Base-by-base conservation (phyloP, 92 coral and sea anemone genomes). In the Epizoanthus fatuus region DNA sequence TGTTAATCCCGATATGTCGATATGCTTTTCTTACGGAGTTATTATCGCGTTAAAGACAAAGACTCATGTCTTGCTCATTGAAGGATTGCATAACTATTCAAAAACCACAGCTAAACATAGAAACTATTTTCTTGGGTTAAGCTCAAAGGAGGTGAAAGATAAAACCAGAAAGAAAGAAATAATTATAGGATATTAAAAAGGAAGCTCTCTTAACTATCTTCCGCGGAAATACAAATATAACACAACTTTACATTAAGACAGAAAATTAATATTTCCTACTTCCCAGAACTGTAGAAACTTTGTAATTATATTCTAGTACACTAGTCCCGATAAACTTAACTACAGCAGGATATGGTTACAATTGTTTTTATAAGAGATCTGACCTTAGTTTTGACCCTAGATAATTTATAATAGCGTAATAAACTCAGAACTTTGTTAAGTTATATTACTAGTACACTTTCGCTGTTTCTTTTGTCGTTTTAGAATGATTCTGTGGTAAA, bases 301-400 rank as follows among this genome's bases (percentile, higher is more conserved):
- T 67, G 16, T 67, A 67, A 67, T 38, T 67, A 67, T 67, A 67
- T 38, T 19, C 73, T 67, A 38, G 15, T 67, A 38, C 38, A 37
- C 51, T 67, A 38, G 72, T 11, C 5, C 52, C 16, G 25, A 67
- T 38, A 67, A 38, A 45, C 22, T 37, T 37, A 67, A 67, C 4
- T 67, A 67, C 45, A 14, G 53, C 12, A 67, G 73, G 52, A 67
- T 67, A 67, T 14, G 52, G 16, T 67, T 67, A 17, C 69, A 64
- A 25, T 67, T 35, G 52, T 67, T 67, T 67, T 6, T 67, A 13
- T 45, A 38, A 20, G n/a, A 67, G 73, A 12, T 19, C 42, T 67
- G 73, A 67, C 73, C 52, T 67, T 67, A 10, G 52, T 67, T 65
- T 65, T 65, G 71, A 65, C 71, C 71, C 37, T 65, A 65, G 71